A percentile compares a stretch with the other conserved stretches of the same genome.
Evolutionary conservation across 2,888 invertebrate species (phyloP).

Genomic region (Melanchra persicariae): DNA sequence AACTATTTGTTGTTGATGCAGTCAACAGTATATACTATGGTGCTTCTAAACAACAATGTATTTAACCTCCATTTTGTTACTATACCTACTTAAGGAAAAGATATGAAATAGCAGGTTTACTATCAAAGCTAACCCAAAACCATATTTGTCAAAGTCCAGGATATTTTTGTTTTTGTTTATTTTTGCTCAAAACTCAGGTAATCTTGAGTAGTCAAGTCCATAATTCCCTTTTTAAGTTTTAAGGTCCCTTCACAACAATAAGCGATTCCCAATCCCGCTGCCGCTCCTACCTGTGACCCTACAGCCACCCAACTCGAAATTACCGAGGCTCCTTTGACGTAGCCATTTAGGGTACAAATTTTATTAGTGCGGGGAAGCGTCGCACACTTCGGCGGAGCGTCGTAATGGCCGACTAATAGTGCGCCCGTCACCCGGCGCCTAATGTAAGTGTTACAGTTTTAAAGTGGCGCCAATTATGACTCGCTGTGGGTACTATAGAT

Average conservation of each 20-base stretch:
- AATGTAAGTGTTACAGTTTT: slow-evolving; percentile 62
- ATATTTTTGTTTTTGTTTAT: background rate
- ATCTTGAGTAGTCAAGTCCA: no score
- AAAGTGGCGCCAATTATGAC: slow-evolving; percentile 65
- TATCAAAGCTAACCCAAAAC: no score
- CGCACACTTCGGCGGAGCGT: slow-evolving; percentile 54
- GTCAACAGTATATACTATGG: no score
- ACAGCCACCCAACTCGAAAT: slow-evolving; percentile 61
- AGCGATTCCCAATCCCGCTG: slow-evolving; percentile 36
- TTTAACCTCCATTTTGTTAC: no score
- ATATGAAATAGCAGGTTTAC: background rate
- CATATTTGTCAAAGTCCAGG: background rate
- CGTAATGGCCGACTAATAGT: slow-evolving; percentile 66
- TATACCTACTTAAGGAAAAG: background rate
- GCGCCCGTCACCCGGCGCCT: slow-evolving; percentile 39
- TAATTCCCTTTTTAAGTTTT: no score
- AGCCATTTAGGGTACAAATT: slow-evolving; percentile 78
- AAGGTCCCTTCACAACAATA: background rate
- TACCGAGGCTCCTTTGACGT: slow-evolving; percentile 74
- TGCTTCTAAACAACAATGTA: background rate
- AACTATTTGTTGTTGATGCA: no score
- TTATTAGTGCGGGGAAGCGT: slow-evolving; percentile 73
- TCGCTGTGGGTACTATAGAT: slow-evolving; percentile 8
- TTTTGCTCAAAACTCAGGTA: background rate
- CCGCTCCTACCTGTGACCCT: slow-evolving; percentile 35